Evolutionary conservation across 1,140 invertebrate species (phyloP).

Genomic region (Onthophagus taurus): DNA sequence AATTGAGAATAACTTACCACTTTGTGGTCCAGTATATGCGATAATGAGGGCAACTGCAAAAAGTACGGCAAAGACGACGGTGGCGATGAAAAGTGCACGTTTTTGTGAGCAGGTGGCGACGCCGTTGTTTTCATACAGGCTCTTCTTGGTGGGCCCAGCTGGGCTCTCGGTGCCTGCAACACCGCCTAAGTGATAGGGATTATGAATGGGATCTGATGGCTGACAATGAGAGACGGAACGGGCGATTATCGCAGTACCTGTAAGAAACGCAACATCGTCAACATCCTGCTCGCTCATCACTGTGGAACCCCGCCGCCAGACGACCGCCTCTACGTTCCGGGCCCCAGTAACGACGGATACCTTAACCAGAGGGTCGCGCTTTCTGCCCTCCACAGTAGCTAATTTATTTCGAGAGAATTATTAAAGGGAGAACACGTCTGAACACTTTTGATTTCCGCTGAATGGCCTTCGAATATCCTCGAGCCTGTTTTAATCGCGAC

Average conservation of each 20-base stretch:
- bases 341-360: conserved; percentile 36
- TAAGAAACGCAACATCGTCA: conserved; percentile 85
- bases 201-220: conserved; percentile 31
- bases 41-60: conserved; percentile 77
- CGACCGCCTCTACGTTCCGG: conserved; percentile 36
- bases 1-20: conserved; percentile 41
- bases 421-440: not conserved
- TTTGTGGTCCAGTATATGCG: conserved; percentile 77
- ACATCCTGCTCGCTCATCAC: conserved; percentile 80
- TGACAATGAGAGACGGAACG: conserved; percentile 29
- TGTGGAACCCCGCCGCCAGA: conserved; percentile 35
- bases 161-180: conserved; percentile 55
- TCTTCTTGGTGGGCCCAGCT: conserved; percentile 57
- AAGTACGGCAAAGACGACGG: conserved; percentile 65
- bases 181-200: conserved; percentile 34
- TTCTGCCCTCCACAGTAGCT: conserved; percentile 31
- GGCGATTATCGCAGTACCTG: conserved; percentile 49
- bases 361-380: conserved; percentile 36
- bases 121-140: conserved; percentile 62
- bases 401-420: conserved; percentile 16
- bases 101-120: conserved; percentile 82
- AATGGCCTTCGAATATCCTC: too few relatives aligned
- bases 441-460: too few relatives aligned
- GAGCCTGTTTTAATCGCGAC: not conserved
- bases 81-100: conserved; percentile 69